phyloP scores from a whole-genome alignment of 2,797 vertebrate genomes.

The Esox lucius region DNA sequence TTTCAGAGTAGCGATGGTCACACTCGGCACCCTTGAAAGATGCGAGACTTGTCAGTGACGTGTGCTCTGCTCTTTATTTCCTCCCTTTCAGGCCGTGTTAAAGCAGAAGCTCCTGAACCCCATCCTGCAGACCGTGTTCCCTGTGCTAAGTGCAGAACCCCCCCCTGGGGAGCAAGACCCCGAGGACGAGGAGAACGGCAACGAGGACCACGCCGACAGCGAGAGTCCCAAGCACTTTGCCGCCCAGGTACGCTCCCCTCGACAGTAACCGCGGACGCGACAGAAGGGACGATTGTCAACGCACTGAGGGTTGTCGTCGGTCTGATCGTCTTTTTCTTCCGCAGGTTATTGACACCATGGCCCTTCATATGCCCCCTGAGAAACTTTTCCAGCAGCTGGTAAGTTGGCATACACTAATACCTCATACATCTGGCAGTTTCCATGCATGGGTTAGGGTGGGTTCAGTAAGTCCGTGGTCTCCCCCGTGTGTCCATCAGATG shows the following conservation, averaged over 20 bases:
- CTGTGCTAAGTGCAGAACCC: slow-evolving; percentile 81
- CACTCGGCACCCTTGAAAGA: neutral
- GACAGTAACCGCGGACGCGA: neutral
- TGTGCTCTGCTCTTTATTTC: neutral
- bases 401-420: slow-evolving; percentile 38
- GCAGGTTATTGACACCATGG: slow-evolving; percentile 89
- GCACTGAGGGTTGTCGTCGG: neutral
- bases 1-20: neutral
- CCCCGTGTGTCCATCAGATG: slow-evolving; percentile 64
- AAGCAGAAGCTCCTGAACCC: slow-evolving; percentile 84
- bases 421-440: neutral
- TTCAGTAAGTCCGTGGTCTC: neutral
- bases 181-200: slow-evolving; percentile 80
- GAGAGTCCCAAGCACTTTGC: slow-evolving; percentile 77
- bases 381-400: slow-evolving; percentile 87
- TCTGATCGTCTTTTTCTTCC: slow-evolving; percentile 16
- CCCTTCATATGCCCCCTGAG: slow-evolving; percentile 87
- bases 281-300: neutral
- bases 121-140: slow-evolving; percentile 83
- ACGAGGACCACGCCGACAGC: slow-evolving; percentile 66
- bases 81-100: slow-evolving; percentile 73
- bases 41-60: neutral
- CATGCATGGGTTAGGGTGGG: neutral
- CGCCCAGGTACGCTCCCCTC: slow-evolving; percentile 64
- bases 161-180: slow-evolving; percentile 83